Evolutionary conservation across 2,797 vertebrate species (phyloP).

Genomic region (Pteronotus mesoamericanus): DNA sequence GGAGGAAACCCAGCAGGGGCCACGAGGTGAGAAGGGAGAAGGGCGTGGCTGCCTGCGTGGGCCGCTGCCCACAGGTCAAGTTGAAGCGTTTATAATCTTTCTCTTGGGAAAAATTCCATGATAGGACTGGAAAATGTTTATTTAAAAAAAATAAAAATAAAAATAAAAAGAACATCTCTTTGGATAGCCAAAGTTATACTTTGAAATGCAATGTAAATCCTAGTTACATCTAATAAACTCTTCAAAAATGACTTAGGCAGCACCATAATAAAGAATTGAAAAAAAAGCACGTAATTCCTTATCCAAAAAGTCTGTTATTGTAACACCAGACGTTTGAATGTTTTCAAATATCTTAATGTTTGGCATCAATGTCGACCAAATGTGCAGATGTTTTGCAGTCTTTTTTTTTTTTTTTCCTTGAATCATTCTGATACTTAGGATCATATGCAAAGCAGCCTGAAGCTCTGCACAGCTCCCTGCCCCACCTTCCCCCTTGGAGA

Average conservation of each 20-base stretch:
- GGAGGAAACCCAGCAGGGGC: neutral
- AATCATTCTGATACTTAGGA: constrained; percentile 44
- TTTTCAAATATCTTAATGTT: constrained; percentile 65
- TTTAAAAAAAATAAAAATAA: neutral
- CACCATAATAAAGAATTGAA: neutral
- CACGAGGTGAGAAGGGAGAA: neutral
- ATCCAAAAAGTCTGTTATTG: constrained; percentile 41
- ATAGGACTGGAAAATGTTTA: neutral
- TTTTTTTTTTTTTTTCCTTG: neutral
- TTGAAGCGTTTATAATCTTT: neutral
- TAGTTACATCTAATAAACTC: constrained; percentile 1
- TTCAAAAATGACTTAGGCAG: constrained; percentile 19
- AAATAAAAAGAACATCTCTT: neutral
- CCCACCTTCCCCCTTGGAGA: neutral
- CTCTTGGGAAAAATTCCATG: constrained; percentile 10
- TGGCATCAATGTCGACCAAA: constrained; percentile 32
- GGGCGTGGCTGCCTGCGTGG: accelerated
- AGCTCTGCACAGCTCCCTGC: neutral
- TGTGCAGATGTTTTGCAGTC: constrained; percentile 18
- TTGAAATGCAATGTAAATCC: neutral
- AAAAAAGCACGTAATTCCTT: neutral
- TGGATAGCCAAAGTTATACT: neutral
- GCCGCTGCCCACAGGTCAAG: neutral
- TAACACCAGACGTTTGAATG: constrained; percentile 37
- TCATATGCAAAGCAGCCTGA: neutral